phyloP scores from a whole-genome alignment of 2,113 vertebrate species.

The Alces alces region DNA sequence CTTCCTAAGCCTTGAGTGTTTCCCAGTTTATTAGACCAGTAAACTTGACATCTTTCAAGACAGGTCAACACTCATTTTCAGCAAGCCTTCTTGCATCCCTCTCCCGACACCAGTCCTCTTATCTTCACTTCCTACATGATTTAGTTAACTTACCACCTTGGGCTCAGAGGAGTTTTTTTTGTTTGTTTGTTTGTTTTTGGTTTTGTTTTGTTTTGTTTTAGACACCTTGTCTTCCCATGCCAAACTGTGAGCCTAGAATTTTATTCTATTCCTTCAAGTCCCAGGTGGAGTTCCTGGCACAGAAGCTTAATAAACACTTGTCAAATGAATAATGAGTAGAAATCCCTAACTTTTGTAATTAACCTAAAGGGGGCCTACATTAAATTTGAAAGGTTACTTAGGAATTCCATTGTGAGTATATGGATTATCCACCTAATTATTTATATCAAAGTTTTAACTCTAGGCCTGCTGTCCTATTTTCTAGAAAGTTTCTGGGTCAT shows the following conservation, averaged over 20 bases:
- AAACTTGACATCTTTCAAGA: background rate
- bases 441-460: background rate
- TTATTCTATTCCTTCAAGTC: background rate
- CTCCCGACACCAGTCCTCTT: background rate
- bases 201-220: background rate
- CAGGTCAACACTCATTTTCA: background rate
- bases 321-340: background rate
- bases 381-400: background rate
- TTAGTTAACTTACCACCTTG: background rate
- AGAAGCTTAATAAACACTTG: background rate
- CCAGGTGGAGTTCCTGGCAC: background rate
- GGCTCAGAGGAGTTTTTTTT: background rate
- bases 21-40: background rate
- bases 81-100: background rate
- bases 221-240: background rate
- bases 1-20: background rate
- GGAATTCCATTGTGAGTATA: background rate
- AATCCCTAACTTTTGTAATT: background rate
- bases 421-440: background rate
- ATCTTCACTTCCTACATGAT: background rate
- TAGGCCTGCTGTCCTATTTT: background rate
- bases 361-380: background rate
- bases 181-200: background rate
- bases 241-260: background rate
- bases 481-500: background rate